Base-by-base conservation (phyloP, 1,140 invertebrate species). In the Zaprionus vittiger region DNA sequence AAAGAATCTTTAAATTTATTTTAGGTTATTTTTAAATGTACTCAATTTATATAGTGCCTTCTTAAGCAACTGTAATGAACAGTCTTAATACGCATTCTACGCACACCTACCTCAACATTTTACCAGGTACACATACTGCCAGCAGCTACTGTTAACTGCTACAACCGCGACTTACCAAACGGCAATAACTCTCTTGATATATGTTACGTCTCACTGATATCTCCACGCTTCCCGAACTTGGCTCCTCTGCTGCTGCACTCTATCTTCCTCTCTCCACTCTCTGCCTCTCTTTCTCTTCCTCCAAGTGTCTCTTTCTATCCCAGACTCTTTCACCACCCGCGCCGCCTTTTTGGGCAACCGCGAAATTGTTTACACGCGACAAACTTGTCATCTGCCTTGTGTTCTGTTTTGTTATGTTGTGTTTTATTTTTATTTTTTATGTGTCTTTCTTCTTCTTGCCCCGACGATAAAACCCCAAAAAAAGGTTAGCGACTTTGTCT, bases 361-460 rank as follows among this genome's bases (percentile, higher is more conserved):
- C 84, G 12, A 72, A 87, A 89, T 89, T 87, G 84, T 89, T 87
- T 87, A 90, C 84, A 87, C 85, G 84, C 84, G 84, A 89, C 84
- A 87, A 87, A 87, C 85, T 87, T 89, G 84, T 87, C 84, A 89
- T 87, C 61, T 81, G 52, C 66, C 63, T 44, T 65, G 22, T 64
- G 61, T 56, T 64, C 17, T 17, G 63, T 52, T 56, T 81, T 68
- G n/a, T 41, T 24, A 4, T 20, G 47, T 52, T 66, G 22, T 41
- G 63, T 52, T 44, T 37, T 69, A 17, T 41, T 28, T 80, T 61
- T 82, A 67, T 79, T 62, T 76, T 60, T 75, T 76, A 71, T 89
- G 80, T 79, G 74, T 61, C 44, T 57, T 63, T 82, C 67, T 65
- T 73, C 41, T 47, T 6, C 24, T 26, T 17, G 54, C 47, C 38